Percentiles rank a stretch among this genome's conserved stretches.
Conservation (phyloP, 2,113 vertebrate species). For the Casuarius casuarius region DNA sequence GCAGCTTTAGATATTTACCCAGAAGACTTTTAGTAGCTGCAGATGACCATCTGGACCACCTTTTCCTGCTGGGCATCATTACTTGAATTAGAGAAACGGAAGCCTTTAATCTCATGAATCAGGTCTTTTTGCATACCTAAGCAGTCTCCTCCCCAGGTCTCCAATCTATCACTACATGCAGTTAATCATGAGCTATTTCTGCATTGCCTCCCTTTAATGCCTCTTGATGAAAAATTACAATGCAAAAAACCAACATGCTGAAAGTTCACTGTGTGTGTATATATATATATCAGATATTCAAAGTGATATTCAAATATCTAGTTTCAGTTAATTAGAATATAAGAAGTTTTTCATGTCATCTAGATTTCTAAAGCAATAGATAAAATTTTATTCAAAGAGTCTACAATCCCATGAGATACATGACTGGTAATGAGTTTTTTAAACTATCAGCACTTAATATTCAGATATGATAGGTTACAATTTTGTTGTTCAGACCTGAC, state of each 20-base stretch:
- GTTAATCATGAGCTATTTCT: background rate
- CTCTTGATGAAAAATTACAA: background rate
- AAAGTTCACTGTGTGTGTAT: background rate
- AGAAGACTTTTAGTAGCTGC: background rate
- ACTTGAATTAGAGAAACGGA: background rate
- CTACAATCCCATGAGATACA: background rate
- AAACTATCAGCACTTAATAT: background rate
- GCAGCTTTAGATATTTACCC: background rate
- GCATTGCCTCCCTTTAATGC: background rate
- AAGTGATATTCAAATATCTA: background rate
- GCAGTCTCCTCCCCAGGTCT: background rate
- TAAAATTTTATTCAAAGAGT: background rate
- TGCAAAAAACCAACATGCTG: background rate
- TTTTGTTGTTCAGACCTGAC: background rate
- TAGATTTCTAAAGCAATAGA: background rate
- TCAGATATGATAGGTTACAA: background rate
- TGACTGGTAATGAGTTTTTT: background rate
- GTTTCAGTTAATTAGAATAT: background rate
- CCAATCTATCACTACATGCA: background rate
- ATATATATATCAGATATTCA: background rate
- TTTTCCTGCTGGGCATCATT: background rate
- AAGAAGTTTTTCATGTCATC: background rate
- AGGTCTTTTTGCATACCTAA: background rate
- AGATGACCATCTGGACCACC: background rate
- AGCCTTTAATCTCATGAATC: slow-evolving; percentile 7